Base-by-base conservation (phyloP, 2,888 invertebrate genomes). In the Argyresthia albistria region DNA sequence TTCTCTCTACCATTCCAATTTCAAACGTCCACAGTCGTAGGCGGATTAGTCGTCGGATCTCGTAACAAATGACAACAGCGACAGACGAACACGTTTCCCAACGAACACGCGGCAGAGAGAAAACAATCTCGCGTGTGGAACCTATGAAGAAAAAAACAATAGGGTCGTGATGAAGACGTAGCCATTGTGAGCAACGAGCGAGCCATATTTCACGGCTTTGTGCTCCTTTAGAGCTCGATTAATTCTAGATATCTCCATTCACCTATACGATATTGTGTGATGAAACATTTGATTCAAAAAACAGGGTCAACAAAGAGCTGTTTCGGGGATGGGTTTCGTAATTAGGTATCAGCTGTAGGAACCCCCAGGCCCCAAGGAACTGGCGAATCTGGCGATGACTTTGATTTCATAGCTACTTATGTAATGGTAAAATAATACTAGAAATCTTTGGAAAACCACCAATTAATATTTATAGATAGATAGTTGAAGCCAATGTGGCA, bases 211-310 rank as follows among this genome's bases (percentile, higher is more conserved):
- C 86, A 88, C 80, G 69, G 78, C 83, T 86, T 87, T 87, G 87
- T 87, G 71, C 72, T 70, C 73, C 76, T 78, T 76, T 73, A 76
- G 80, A 75, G 77, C 70, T 68, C 84, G 83, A 86, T 87, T 87
- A 87, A 87, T 87, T 79, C 82, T 80, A 86, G 83, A 87, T 87
- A 87, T 86, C 87, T 87, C 82, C 73, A 86, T 87, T 86, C 73
- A 70, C 73, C 75, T 75, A 75, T 76, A 76, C 69, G 77, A 66
- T 69, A 78, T 74, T 71, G 75, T 74, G 76, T 86, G 87, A 81
- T 87, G 87, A 84, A 83, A 84, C 77, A 11, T 48, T 51, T 45
- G 51, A 50, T 50, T 42, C 50, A 43, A 15, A 10, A n/a, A 50
- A 50, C 42, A 25, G 14, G 50, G 50, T 50, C 50, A n/a, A 42